Evolutionary conservation across 2,888 invertebrate species (phyloP).

Genomic region (Myopa tessellatipennis): DNA sequence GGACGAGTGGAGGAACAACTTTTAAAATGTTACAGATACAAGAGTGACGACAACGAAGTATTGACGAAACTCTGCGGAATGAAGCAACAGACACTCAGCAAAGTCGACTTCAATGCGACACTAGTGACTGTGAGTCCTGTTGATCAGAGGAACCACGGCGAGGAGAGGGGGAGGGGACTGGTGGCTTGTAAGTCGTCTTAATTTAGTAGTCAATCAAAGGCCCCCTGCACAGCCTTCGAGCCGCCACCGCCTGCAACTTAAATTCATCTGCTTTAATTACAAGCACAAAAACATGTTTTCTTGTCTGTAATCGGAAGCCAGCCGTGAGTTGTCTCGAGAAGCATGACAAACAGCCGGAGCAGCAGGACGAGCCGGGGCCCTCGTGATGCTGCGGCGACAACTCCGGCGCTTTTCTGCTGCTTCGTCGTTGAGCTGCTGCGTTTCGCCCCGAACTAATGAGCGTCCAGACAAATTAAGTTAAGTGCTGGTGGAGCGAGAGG

Average conservation of each 20-base stretch:
- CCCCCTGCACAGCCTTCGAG: background rate
- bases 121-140: too few species aligned
- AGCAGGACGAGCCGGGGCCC: background rate
- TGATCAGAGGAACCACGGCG: too few species aligned
- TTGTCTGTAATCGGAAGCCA: background rate
- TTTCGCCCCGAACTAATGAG: background rate
- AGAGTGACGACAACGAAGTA: constrained; percentile 53
- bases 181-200: background rate
- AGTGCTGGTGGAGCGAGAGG: constrained; percentile 6
- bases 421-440: background rate
- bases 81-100: background rate
- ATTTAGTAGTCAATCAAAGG: constrained; percentile 27
- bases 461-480: constrained; percentile 24
- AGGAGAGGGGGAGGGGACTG: too few species aligned
- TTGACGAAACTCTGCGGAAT: background rate
- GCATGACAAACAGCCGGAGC: background rate
- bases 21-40: constrained; percentile 49
- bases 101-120: background rate
- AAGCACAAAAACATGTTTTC: constrained; percentile 16
- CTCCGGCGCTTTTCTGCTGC: too few species aligned
- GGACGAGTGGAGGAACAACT: constrained; percentile 21
- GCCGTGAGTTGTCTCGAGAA: background rate
- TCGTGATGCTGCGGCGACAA: background rate
- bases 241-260: background rate
- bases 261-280: constrained; percentile 9